Evolutionary conservation across 2,797 vertebrate genomes (phyloP).

Genomic region (Dendrocincla fuliginosa): DNA sequence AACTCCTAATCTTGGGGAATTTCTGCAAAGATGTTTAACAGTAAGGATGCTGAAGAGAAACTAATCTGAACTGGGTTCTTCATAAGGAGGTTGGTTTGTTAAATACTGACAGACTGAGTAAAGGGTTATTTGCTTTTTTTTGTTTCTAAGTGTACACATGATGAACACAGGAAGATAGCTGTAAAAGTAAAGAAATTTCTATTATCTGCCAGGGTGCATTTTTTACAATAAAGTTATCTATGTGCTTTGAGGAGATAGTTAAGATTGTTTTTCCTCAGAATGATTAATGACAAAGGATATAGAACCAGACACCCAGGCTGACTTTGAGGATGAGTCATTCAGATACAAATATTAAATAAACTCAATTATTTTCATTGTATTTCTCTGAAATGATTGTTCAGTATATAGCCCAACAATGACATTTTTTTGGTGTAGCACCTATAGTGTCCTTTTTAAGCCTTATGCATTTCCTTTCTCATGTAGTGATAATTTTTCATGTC

Average conservation of each 20-base stretch:
- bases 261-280: background rate
- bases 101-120: background rate
- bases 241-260: slow-evolving; percentile 9
- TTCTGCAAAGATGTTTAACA: background rate
- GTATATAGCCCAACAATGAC: background rate
- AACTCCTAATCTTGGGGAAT: background rate
- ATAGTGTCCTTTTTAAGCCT: background rate
- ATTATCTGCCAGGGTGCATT: background rate
- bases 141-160: background rate
- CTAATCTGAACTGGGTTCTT: background rate
- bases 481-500: background rate
- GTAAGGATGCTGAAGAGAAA: background rate
- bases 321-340: slow-evolving; percentile 8
- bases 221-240: background rate
- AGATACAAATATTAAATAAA: slow-evolving; percentile 22
- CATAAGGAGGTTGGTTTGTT: background rate
- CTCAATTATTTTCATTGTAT: slow-evolving; percentile 1
- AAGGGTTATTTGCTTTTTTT: background rate
- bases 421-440: background rate
- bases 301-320: background rate
- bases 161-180: background rate
- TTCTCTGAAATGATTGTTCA: background rate
- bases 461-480: background rate
- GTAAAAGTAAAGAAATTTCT: background rate
- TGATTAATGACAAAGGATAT: background rate